A percentile compares a stretch with the other conserved stretches of the same genome.
Evolutionary conservation across 1,140 invertebrate species (phyloP).

Genomic region (Drosophila pallidifrons): DNA sequence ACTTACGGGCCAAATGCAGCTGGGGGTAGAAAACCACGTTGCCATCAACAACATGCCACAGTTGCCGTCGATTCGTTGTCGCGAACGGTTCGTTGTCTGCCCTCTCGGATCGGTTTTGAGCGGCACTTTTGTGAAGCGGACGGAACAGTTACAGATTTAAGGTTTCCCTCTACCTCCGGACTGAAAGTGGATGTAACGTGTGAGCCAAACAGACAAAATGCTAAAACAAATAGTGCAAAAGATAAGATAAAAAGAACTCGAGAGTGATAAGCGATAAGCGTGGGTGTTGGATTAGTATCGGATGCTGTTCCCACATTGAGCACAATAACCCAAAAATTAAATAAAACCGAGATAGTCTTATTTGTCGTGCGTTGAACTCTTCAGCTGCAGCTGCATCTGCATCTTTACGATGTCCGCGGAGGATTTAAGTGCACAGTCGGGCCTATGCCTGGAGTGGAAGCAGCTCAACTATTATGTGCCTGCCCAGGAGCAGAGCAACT

Average conservation of each 20-base stretch:
- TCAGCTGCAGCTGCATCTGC: neutral
- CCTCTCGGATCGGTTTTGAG: neutral
- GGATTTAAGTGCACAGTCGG: slow-evolving; percentile 17
- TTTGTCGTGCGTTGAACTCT: slow-evolving; percentile 37
- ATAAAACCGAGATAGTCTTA: slow-evolving; percentile 6
- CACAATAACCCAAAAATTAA: neutral
- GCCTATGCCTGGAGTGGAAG: slow-evolving; percentile 80
- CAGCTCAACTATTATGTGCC: slow-evolving; percentile 80
- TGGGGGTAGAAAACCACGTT: slow-evolving; percentile 69
- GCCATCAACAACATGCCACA: slow-evolving; percentile 49
- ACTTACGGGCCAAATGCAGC: slow-evolving; percentile 30
- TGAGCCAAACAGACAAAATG: slow-evolving; percentile 31
- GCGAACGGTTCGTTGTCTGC: slow-evolving; percentile 31
- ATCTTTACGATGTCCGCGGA: slow-evolving; percentile 21
- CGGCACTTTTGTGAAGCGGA: neutral
- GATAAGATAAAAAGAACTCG: slow-evolving; percentile 35
- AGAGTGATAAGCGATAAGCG: slow-evolving; percentile 22
- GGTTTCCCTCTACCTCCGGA: slow-evolving; percentile 51
- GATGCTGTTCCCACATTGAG: slow-evolving; percentile 14
- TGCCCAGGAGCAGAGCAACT: slow-evolving; percentile 80
- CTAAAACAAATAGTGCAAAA: slow-evolving; percentile 21
- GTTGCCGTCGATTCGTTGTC: slow-evolving; percentile 43
- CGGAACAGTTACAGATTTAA: slow-evolving; percentile 51
- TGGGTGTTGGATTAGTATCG: slow-evolving; percentile 11
- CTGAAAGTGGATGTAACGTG: slow-evolving; percentile 20